These are phyloP conservation scores for Montifringilla adamsi DNA, from an alignment of 2,113 vertebrate species.

Conservation along the genomic window DNA sequence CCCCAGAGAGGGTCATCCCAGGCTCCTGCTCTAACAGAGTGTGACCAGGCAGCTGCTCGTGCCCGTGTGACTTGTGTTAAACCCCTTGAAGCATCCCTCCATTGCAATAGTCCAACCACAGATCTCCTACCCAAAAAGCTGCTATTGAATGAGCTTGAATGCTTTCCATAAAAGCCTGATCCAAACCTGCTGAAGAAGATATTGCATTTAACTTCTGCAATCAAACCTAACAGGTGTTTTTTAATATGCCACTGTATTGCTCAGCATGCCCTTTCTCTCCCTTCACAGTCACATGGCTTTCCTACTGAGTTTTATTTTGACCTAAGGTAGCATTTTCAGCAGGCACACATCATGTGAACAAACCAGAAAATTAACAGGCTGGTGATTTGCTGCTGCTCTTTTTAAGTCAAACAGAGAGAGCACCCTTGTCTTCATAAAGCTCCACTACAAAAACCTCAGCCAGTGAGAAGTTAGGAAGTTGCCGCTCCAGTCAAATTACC, in stretches of 20 bases:
- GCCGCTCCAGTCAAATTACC: neutral
- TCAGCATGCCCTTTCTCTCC: neutral
- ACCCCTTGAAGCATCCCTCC: neutral
- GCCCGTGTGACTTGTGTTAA: neutral
- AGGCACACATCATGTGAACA: neutral
- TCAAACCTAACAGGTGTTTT: neutral
- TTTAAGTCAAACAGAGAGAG: neutral
- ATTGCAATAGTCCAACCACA: neutral
- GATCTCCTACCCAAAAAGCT: neutral
- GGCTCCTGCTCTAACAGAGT: neutral
- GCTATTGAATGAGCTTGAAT: neutral
- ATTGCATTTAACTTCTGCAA: neutral
- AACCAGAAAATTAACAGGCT: neutral
- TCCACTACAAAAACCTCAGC: fast-evolving
- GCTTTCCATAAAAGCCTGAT: neutral
- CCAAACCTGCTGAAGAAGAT: neutral
- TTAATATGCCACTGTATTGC: neutral
- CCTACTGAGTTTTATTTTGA: neutral
- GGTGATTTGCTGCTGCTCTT: neutral
- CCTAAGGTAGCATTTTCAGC: neutral
- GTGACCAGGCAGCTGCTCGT: neutral
- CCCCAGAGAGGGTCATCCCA: neutral
- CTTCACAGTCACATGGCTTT: neutral
- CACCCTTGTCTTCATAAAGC: neutral
- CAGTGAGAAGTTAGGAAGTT: neutral